These are phyloP conservation scores for Nothoprocta pentlandii DNA, from an alignment of 2,113 vertebrate species.

Conservation along the genomic window DNA sequence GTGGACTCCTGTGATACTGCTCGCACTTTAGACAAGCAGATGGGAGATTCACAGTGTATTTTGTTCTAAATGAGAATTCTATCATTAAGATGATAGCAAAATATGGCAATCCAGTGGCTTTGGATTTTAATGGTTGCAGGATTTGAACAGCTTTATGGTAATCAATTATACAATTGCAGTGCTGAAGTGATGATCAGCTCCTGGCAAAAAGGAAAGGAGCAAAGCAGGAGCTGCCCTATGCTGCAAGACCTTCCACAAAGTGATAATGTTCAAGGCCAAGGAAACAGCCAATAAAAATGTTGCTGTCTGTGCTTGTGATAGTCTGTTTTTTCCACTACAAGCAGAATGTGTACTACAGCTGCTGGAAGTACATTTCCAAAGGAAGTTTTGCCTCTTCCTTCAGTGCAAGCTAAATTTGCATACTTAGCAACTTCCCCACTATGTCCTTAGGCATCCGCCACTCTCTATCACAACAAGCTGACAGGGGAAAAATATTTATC, in stretches of 20 bases:
- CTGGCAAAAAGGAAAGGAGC: not conserved
- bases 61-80: not conserved
- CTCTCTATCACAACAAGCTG: not conserved
- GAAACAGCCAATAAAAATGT: not conserved
- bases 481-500: not conserved
- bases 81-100: slow-evolving; percentile 39
- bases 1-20: not conserved
- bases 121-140: not conserved
- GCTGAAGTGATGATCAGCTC: not conserved
- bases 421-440: not conserved
- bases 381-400: not conserved
- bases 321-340: not conserved
- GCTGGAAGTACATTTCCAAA: not conserved
- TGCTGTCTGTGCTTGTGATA: not conserved
- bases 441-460: not conserved
- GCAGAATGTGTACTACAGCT: fast-evolving
- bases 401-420: not conserved
- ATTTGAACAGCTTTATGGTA: slow-evolving; percentile 17
- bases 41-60: not conserved
- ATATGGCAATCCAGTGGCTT: not conserved
- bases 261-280: not conserved
- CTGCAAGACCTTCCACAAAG: not conserved
- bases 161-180: not conserved
- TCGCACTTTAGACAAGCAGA: not conserved
- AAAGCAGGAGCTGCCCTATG: not conserved